Conservation (phyloP, 2,888 invertebrate genomes). For the Acleris literana region DNA sequence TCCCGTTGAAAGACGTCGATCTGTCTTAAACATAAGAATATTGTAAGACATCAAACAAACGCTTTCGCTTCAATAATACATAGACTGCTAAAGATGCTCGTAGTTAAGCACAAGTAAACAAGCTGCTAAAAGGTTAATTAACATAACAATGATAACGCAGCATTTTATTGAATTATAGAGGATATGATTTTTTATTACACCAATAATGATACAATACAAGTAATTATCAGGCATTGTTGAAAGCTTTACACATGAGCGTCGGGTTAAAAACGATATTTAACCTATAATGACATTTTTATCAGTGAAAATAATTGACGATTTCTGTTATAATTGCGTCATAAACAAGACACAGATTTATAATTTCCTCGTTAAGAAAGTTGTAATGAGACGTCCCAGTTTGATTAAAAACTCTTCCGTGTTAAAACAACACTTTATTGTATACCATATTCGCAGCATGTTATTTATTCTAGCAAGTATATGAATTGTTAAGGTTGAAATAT, state of each 20-base stretch:
- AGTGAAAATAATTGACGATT: constrained; percentile 7
- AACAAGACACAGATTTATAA: constrained; percentile 24
- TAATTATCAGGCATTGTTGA: constrained; percentile 18
- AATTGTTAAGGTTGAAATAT: too few species aligned
- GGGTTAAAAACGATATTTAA: constrained; percentile 28
- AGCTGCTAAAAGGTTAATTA: not conserved
- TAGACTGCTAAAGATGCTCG: too few species aligned
- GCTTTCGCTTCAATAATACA: too few species aligned
- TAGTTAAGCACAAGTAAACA: too few species aligned
- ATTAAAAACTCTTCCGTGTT: constrained; percentile 7
- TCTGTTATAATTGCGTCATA: constrained; percentile 33
- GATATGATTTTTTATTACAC: constrained; percentile 7
- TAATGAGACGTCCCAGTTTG: not conserved
- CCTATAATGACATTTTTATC: constrained; percentile 28
- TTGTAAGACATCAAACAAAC: too few species aligned
- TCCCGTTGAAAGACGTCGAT: too few species aligned
- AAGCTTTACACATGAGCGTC: constrained; percentile 9
- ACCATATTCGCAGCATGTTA: too few species aligned
- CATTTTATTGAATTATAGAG: constrained; percentile 7
- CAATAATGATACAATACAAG: constrained; percentile 13
- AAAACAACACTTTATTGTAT: not conserved
- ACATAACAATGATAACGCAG: not conserved
- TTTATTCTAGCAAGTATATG: too few species aligned
- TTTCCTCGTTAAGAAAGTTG: constrained; percentile 4
- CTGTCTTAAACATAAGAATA: too few species aligned